These are phyloP conservation scores for Hymenochirus boettgeri DNA, from an alignment of 2,113 vertebrate species.

Conservation along the genomic window DNA sequence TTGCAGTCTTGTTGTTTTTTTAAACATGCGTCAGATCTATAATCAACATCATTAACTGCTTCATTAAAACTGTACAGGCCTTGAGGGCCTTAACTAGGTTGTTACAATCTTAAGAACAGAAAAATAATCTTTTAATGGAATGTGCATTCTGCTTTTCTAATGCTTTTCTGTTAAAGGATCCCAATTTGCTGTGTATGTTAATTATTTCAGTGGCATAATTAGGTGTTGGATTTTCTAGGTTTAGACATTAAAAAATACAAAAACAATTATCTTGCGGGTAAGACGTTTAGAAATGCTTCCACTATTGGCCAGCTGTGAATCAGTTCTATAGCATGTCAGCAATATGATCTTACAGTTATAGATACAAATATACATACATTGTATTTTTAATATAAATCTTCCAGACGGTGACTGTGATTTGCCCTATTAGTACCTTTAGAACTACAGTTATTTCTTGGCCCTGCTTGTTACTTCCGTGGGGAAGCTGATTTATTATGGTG, in stretches of 20 bases:
- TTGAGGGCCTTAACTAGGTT: conserved; percentile 57
- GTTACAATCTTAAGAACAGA: conserved; percentile 53
- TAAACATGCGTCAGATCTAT: conserved; percentile 66
- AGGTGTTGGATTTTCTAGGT: not conserved
- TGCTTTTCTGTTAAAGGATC: not conserved
- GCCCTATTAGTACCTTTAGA: too few species aligned
- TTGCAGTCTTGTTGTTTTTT: conserved; percentile 66
- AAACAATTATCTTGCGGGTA: too few species aligned
- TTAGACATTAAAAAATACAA: not conserved
- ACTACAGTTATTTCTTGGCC: too few species aligned
- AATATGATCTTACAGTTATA: too few species aligned
- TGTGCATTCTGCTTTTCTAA: conserved; percentile 3
- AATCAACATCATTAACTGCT: conserved; percentile 72
- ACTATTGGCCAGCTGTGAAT: too few species aligned
- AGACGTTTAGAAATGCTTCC: too few species aligned
- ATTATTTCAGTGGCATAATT: not conserved
- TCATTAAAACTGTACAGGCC: conserved; percentile 66
- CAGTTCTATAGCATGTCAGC: too few species aligned
- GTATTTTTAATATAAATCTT: too few species aligned
- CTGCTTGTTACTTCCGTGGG: too few species aligned
- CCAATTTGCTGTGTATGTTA: not conserved
- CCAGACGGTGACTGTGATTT: too few species aligned
- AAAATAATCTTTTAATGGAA: conserved; percentile 23
- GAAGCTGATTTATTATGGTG: too few species aligned
- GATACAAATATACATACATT: too few species aligned